These are phyloP conservation scores for Urocyon cinereoargenteus DNA, from an alignment of 2,797 vertebrate species.

Conservation along the genomic window DNA sequence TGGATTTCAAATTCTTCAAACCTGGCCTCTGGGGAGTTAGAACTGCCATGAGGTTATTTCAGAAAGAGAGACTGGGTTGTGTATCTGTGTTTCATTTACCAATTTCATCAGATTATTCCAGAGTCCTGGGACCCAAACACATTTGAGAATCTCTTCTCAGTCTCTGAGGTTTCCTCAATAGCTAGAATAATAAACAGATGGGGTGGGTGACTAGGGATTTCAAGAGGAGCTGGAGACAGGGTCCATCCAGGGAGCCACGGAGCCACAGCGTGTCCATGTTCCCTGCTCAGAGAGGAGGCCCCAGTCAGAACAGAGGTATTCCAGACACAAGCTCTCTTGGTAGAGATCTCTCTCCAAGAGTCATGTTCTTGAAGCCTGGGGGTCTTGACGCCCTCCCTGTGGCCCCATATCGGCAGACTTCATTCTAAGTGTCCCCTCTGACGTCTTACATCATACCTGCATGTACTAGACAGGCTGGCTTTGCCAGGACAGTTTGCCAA, in stretches of 20 bases:
- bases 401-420: background rate
- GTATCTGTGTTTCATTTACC: rapidly evolving
- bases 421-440: background rate
- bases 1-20: background rate
- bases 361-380: background rate
- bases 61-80: background rate
- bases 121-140: background rate
- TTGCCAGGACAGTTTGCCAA: background rate
- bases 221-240: background rate
- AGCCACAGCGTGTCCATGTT: rapidly evolving
- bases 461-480: background rate
- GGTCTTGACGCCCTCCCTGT: background rate
- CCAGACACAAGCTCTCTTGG: background rate
- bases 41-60: background rate
- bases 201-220: background rate
- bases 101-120: background rate
- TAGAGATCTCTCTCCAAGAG: background rate
- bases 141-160: background rate
- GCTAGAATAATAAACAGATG: background rate
- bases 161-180: background rate
- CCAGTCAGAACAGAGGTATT: background rate
- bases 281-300: background rate
- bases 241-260: too few relatives aligned
- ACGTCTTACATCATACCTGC: background rate
- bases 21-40: background rate